Evolutionary conservation across 2,113 vertebrate species (phyloP).

Genomic region (Sturnus vulgaris): DNA sequence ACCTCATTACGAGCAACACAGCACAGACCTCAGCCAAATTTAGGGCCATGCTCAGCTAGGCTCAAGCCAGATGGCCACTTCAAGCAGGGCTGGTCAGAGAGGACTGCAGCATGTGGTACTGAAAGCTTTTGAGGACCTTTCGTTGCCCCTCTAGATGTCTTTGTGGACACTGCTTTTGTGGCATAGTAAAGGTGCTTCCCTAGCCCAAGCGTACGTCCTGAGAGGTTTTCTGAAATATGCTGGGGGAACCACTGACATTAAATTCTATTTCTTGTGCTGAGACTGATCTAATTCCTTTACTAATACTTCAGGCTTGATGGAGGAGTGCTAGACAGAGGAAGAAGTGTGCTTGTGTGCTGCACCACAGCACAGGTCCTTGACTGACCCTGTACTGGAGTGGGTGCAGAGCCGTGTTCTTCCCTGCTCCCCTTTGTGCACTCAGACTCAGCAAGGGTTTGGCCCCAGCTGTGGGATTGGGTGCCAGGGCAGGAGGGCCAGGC

Average conservation of each 20-base stretch:
- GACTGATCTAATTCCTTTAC: not conserved
- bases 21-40: not conserved
- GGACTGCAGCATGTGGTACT: not conserved
- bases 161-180: not conserved
- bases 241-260: accelerated
- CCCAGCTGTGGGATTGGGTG: not conserved
- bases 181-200: not conserved
- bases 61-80: not conserved
- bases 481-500: not conserved
- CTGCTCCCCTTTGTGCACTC: not conserved
- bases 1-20: accelerated
- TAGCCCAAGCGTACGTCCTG: not conserved
- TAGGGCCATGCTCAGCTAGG: not conserved
- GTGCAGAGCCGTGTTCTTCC: not conserved
- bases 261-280: not conserved
- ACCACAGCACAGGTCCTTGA: not conserved
- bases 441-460: not conserved
- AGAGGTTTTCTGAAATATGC: not conserved
- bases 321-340: not conserved
- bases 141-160: not conserved
- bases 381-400: not conserved
- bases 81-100: not conserved
- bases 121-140: not conserved
- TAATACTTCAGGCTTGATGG: not conserved
- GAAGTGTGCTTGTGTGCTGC: not conserved